Evolutionary conservation across 2,113 vertebrate species (phyloP).

Genomic region (Aegotheles bennettii): DNA sequence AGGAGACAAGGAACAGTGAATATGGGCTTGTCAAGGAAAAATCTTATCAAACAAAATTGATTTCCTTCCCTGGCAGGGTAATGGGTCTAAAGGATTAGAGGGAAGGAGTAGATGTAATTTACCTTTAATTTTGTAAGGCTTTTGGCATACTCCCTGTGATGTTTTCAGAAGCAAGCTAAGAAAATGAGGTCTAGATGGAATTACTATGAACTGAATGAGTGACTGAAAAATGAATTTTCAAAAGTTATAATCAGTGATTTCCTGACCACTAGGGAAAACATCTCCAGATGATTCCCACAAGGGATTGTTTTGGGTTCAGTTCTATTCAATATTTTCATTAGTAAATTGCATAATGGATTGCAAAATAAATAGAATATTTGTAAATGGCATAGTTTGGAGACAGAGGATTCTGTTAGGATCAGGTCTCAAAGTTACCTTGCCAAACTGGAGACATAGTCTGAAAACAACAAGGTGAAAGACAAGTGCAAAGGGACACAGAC

Average conservation of each 20-base stretch:
- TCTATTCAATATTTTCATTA: constrained; percentile 2
- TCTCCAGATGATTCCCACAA: background rate
- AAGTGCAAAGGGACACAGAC: background rate
- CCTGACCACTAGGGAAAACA: background rate
- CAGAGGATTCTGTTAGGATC: background rate
- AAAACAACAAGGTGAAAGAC: background rate
- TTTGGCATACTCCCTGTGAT: background rate
- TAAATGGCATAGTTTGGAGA: background rate
- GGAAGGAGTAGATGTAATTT: background rate
- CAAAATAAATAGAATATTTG: background rate
- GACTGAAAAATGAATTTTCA: background rate
- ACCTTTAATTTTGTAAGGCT: background rate
- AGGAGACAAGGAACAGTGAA: background rate
- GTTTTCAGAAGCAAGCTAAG: constrained; percentile 2
- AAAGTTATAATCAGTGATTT: background rate
- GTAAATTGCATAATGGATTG: background rate
- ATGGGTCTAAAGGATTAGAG: background rate
- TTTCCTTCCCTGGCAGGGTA: background rate
- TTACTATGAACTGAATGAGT: background rate
- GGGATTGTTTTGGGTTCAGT: background rate
- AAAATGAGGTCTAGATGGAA: background rate
- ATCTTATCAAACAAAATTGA: background rate
- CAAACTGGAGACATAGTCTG: background rate
- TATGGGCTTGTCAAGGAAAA: background rate
- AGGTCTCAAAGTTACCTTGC: background rate